Evolutionary conservation across 1,140 invertebrate genomes (phyloP), one percentile per base, ranked within the genome.

Genomic region (Orchestia grillus): DNA sequence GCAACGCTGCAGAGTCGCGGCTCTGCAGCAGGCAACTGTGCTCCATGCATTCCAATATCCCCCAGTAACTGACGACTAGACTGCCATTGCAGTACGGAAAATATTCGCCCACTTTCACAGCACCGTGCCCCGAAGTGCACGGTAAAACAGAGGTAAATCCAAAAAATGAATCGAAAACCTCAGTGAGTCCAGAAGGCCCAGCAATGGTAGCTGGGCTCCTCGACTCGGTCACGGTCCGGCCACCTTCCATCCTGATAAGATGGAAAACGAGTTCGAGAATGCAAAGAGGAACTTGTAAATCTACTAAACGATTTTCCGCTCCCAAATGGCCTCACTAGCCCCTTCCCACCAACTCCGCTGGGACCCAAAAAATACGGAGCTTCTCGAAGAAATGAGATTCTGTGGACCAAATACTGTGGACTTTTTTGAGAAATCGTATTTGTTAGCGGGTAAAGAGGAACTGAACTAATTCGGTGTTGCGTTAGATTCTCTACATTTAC

Each of bases 271-370:
- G 92, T 45, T 94, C 44, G 92, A 40, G 92, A 45, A 94, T 94
- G 92, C 92, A 45, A 45, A 94, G 92, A 47, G 44, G 92, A 94
- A 94, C 92, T 94, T 94, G 92, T 94, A 94, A 94, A 94, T 94
- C 92, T 94, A 45, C 92, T 94, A 45, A 94, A 94, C 44, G 92
- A 44, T 94, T 91, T 94, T 45, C 92, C 43, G 92, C 92, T 94
- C 44, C 92, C 44, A 94, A 94, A 94, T 94, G 92, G 92, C 6
- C 92, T 94, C 44, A 91, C 88, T 91, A 91, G 44, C 88, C 88
- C 88, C 88, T 91, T 42, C 44, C 41, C 44, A 42, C 88, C 28
- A 42, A 91, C 41, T 44, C 44, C 44, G 15, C 28, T 41, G 3
- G 41, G 11, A 19, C 88, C 88, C 44, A 42, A 91, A 91, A 91